Evolutionary conservation across 2,888 invertebrate species (phyloP).

Genomic region (Amaurobius ferox): DNA sequence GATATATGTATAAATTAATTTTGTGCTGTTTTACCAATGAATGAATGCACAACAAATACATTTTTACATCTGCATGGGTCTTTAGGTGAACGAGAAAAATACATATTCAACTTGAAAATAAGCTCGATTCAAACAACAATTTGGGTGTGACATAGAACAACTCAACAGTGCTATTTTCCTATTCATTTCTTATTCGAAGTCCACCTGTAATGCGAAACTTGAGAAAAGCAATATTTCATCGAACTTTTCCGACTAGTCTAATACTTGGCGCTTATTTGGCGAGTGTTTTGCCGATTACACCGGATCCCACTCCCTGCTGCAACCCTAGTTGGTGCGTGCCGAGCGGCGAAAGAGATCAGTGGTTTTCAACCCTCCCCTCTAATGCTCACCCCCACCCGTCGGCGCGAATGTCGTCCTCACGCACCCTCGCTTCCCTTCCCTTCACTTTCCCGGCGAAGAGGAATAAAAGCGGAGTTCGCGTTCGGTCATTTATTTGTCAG

Average conservation of each 20-base stretch:
- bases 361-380: conserved; percentile 24
- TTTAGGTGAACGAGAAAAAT: too few species aligned
- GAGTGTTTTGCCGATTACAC: neutral
- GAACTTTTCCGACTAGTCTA: neutral
- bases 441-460: neutral
- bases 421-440: neutral
- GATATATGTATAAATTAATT: too few species aligned
- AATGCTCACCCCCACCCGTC: conserved; percentile 24
- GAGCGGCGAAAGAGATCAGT: conserved; percentile 25
- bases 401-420: conserved; percentile 15
- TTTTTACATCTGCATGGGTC: too few species aligned
- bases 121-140: too few species aligned
- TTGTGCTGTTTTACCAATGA: too few species aligned
- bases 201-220: too few species aligned
- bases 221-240: neutral
- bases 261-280: conserved; percentile 6
- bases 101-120: too few species aligned
- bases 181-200: too few species aligned
- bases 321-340: conserved; percentile 26
- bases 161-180: too few species aligned
- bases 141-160: too few species aligned
- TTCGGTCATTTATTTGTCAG: conserved; percentile 58
- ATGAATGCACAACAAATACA: too few species aligned
- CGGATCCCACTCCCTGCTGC: neutral
- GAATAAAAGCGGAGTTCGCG: conserved; percentile 23